Base-by-base conservation (phyloP, 2,113 vertebrate genomes). In the Rana temporaria region DNA sequence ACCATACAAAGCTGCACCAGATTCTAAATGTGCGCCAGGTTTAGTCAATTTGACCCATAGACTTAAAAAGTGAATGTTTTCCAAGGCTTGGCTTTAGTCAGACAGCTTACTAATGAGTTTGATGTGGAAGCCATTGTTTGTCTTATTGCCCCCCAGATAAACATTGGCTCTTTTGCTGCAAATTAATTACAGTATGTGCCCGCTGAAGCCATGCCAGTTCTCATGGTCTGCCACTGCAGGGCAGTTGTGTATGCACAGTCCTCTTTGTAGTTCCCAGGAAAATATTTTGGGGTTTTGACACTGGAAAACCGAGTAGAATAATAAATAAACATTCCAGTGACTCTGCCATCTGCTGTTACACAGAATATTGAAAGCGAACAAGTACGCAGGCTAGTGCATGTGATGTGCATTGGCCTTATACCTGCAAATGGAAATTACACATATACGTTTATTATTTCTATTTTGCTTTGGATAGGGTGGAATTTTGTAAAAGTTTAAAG, bases 201-300 rank as follows among this genome's bases (percentile, higher is more conserved):
- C 48, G 53, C 52, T 67, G 64, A 67, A 32, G 20, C 52, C 53
- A 19, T 68, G 48, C 77, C 77, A 79, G 22, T 62, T 81, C 38
- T 32, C 79, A 81, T 62, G 57, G 57, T 20, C 55, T 18, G 18
- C 57, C 67, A 72, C 79, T 6, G 24, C 38, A 15, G 67, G 24
- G 59, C 57, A 34, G 67, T 69, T 62, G 48, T 80, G 6, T 18
- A 42, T 26, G 20, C 52, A 24, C 6, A 70, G 24, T 48, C 53
- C 18, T 18, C 48, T 48, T 71, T 32, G 60, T 26, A 34, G 34
- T 38, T 72, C 67, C 38, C 68, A 55, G 16, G 59, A 68, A 34
- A 72, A 72, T 26, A 19, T 72, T 24, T 34, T 75, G 6, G 26
- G 30, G 59, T 2, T 62, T 19, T 32, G 26, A 75, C n/a, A n/a